These are phyloP conservation scores for Scelioninae gen. 1 DNA, from an alignment of 2,888 invertebrate genomes.

Conservation along the genomic window DNA sequence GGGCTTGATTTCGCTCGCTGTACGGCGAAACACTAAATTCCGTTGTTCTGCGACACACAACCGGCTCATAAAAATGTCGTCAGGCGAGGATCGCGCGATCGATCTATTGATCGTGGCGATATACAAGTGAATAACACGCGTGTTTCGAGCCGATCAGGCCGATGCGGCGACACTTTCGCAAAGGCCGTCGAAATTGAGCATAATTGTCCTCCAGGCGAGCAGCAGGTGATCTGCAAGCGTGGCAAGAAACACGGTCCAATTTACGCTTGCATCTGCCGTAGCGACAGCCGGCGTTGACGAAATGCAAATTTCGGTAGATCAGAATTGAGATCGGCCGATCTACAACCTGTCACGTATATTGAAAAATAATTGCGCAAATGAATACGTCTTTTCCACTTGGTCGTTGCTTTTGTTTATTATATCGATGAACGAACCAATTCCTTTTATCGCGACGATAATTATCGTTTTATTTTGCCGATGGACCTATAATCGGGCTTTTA, in stretches of 20 bases:
- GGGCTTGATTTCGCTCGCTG: slow-evolving; percentile 31
- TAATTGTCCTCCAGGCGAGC: slow-evolving; percentile 78
- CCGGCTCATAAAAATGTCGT: slow-evolving; percentile 55
- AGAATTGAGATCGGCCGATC: slow-evolving; percentile 61
- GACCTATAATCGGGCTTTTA: slow-evolving; percentile 22
- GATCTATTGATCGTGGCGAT: slow-evolving; percentile 61
- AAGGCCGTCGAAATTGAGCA: slow-evolving; percentile 79
- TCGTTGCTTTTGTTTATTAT: neutral
- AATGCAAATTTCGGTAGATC: slow-evolving; percentile 78
- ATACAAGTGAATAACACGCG: slow-evolving; percentile 62
- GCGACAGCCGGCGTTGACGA: slow-evolving; percentile 82
- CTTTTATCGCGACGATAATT: slow-evolving; percentile 35
- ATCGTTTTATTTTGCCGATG: slow-evolving; percentile 38
- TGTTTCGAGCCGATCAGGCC: slow-evolving; percentile 39
- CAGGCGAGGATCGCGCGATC: slow-evolving; percentile 45
- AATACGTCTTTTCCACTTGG: slow-evolving; percentile 24
- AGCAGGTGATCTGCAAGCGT: slow-evolving; percentile 77
- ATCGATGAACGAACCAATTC: neutral
- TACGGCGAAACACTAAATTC: slow-evolving; percentile 19
- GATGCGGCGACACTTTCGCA: slow-evolving; percentile 76
- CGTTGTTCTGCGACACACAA: slow-evolving; percentile 30
- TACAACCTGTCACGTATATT: slow-evolving; percentile 56
- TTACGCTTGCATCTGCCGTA: slow-evolving; percentile 82
- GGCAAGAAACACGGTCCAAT: slow-evolving; percentile 78
- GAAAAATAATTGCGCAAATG: slow-evolving; percentile 64